phyloP scores from a whole-genome alignment of 1,140 invertebrate genomes.

The Ceratitis capitata region DNA sequence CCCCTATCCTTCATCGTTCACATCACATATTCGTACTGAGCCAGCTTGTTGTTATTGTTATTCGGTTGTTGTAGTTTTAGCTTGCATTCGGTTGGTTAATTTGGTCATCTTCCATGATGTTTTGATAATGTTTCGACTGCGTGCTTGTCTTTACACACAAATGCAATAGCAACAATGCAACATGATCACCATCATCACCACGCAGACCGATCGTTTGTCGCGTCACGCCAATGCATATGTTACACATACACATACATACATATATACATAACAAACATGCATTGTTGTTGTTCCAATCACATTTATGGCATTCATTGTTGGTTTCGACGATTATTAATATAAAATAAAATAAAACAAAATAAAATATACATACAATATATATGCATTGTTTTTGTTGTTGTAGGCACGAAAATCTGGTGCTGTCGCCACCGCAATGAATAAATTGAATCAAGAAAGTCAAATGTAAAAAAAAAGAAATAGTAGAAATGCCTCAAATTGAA shows the following conservation, averaged over 20 bases:
- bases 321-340: not conserved
- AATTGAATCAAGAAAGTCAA: not conserved
- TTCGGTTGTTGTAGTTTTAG: not conserved
- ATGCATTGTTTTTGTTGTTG: not conserved
- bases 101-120: slow-evolving; percentile 41
- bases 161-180: not conserved
- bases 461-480: not conserved
- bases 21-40: not conserved
- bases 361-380: too few species aligned
- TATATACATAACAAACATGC: too few species aligned
- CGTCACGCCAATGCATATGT: not conserved
- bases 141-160: not conserved
- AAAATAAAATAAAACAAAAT: too few species aligned
- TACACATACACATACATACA: too few species aligned
- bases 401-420: not conserved
- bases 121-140: slow-evolving; percentile 38
- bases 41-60: not conserved
- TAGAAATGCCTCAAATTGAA: not conserved
- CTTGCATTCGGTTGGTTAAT: slow-evolving; percentile 39
- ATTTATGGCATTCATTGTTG: not conserved
- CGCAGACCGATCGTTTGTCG: slow-evolving; percentile 13
- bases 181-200: slow-evolving; percentile 15
- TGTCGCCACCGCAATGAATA: slow-evolving; percentile 2
- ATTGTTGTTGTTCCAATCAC: slow-evolving; percentile 1
- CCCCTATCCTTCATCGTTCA: not conserved